Evolutionary conservation across 2,113 vertebrate genomes (phyloP), one percentile per base, ranked within the genome.

Genomic region (Hippocampus mohnikei): DNA sequence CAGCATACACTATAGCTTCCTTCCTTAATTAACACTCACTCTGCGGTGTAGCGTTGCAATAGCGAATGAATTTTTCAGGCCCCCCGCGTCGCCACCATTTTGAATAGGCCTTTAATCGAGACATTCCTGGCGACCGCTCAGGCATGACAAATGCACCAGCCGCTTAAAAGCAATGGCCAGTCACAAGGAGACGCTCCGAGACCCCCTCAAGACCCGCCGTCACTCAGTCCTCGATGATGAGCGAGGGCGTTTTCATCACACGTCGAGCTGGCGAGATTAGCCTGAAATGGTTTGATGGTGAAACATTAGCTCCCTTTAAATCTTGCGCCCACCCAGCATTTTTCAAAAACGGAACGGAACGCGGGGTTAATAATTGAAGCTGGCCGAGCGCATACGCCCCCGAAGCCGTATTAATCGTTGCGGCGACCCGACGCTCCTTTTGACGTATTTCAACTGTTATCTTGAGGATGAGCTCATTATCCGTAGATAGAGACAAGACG

Each of bases 261-360:
- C 61, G 9, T 64, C 23, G 2, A 58, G 61, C 63, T 44, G 13
- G 42, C 42, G 13, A 16, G 63, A 65, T 46, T 44, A 46, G 23
- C 63, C 41, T 81, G 84, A 87, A 91, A 85, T 84, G 76, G 85
- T 86, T 88, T 88, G 89, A 91, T 91, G 85, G 89, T 85, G 90
- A 93, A 91, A 90, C 90, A 92, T 92, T 90, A 89, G 88, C 88
- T 88, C 84, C 85, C 88, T 90, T 90, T 90, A 89, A 92, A 90
- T 87, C 90, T 87, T 69, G 87, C 67, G 85, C 81, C 81, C 87
- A 78, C 67, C 64, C 81, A 88, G 89, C 86, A 90, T 92, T 91
- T 87, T 88, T 92, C 90, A 92, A 90, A 90, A 86, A 25, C n/a
- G 88, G 90, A 92, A 90, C 78, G 69, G 90, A 92, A 90, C 78